Evolutionary conservation across 2,113 vertebrate species (phyloP).

Genomic region (Mobula birostris): DNA sequence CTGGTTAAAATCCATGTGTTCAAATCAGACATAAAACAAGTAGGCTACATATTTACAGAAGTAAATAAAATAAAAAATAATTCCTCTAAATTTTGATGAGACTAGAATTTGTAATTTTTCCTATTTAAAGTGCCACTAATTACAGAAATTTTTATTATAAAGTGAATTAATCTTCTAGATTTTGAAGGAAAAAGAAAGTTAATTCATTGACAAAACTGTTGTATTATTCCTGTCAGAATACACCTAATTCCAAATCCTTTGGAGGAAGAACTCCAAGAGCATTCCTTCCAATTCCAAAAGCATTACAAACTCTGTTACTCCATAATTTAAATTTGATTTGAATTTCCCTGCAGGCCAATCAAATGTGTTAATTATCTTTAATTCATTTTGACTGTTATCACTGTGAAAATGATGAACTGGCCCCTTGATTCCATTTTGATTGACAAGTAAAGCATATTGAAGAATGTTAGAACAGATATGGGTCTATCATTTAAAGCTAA

Average conservation of each 20-base stretch:
- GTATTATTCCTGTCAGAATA: background rate
- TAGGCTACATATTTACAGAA: background rate
- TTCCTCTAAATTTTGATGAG: background rate
- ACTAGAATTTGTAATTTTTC: background rate
- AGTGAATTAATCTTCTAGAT: background rate
- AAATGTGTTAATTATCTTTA: background rate
- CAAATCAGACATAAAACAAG: background rate
- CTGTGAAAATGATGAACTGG: background rate
- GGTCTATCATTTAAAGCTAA: background rate
- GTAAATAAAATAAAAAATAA: background rate
- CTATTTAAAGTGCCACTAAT: background rate
- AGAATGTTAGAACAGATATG: background rate
- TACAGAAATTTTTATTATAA: background rate
- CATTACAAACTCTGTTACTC: background rate
- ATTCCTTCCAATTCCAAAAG: background rate
- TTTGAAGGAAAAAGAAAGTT: background rate
- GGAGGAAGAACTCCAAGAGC: background rate
- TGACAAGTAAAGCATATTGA: constrained; percentile 3
- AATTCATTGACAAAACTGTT: background rate
- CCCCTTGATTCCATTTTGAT: background rate
- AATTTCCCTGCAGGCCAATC: background rate
- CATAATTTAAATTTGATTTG: constrained; percentile 6
- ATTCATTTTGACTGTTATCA: background rate
- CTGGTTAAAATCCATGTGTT: background rate
- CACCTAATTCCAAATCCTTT: background rate